Evolutionary conservation across 2,113 vertebrate species (phyloP).

Genomic region (Gambusia affinis): DNA sequence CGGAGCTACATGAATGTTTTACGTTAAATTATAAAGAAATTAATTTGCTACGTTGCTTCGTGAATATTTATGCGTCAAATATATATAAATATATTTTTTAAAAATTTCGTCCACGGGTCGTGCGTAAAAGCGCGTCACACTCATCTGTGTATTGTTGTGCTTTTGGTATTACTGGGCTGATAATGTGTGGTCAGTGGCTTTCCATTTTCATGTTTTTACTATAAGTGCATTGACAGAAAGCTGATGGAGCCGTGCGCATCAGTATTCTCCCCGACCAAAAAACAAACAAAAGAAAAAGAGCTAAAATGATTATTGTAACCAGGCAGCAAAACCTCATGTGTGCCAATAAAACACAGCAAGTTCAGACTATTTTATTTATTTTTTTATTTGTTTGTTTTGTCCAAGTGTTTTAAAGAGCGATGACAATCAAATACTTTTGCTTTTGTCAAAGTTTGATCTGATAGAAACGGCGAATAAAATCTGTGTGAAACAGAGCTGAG

Average conservation of each 20-base stretch:
- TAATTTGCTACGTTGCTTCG: background rate
- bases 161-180: background rate
- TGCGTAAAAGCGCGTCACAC: conserved; percentile 37
- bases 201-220: background rate
- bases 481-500: background rate
- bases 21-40: background rate
- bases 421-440: too few species aligned
- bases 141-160: background rate
- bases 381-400: background rate
- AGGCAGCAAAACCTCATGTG: background rate
- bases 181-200: conserved; percentile 3
- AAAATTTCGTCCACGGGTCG: background rate
- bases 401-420: background rate
- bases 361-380: background rate
- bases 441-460: too few species aligned
- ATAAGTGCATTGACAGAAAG: background rate
- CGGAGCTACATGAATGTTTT: background rate
- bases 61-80: background rate
- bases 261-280: background rate
- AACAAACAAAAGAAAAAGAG: background rate
- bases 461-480: background rate
- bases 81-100: background rate
- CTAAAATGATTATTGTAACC: conserved; percentile 21
- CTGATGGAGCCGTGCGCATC: background rate
- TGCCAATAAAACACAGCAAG: conserved; percentile 16